phyloP scores from a whole-genome alignment of 2,113 vertebrate genomes.

The Pithys albifrons region DNA sequence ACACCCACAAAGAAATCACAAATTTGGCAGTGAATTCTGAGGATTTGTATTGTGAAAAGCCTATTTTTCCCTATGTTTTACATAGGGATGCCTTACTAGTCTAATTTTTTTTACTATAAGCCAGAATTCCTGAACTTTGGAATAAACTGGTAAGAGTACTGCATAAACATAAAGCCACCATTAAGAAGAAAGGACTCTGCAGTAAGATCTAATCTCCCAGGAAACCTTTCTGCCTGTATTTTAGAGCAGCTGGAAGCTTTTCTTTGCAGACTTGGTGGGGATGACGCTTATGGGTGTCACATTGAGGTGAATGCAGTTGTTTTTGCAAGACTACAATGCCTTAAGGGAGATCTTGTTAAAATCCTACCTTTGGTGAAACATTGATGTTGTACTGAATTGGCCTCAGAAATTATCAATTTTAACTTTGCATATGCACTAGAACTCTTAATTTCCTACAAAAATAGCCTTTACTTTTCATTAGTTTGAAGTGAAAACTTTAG shows the following conservation, averaged over 20 bases:
- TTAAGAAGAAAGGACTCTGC: neutral
- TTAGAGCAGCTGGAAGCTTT: neutral
- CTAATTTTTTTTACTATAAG: neutral
- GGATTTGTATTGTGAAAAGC: neutral
- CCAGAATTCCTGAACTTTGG: neutral
- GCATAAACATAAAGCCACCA: neutral
- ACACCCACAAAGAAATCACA: accelerated
- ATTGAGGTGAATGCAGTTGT: neutral
- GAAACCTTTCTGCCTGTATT: neutral
- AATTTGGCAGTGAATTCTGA: neutral
- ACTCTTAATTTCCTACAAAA: neutral
- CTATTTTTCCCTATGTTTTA: neutral
- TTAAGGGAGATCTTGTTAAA: neutral
- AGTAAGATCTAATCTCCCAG: neutral
- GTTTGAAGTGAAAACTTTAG: neutral
- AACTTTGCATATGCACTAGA: neutral
- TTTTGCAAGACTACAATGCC: neutral
- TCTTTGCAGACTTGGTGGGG: neutral
- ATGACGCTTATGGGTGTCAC: neutral
- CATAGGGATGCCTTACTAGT: neutral
- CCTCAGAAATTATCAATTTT: neutral
- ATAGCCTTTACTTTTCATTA: neutral
- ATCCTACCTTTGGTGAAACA: neutral
- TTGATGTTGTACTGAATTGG: neutral
- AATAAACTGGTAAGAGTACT: neutral